Conservation (phyloP, 2,888 invertebrate genomes). For the Coronaproctus castanopsis region DNA sequence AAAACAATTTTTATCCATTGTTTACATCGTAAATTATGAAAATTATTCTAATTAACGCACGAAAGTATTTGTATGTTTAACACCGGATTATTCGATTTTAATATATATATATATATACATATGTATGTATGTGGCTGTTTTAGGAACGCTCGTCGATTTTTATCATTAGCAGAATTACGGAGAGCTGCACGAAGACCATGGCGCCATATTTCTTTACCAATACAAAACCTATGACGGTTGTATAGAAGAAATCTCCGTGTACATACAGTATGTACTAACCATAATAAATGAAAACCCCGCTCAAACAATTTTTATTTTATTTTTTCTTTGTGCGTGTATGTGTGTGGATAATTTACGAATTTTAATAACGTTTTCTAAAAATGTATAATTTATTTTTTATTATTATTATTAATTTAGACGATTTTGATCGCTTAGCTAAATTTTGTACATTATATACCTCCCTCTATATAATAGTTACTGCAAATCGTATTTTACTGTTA, state of each 20-base stretch:
- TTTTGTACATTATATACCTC: no score
- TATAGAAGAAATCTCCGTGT: no score
- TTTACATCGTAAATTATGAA: not conserved
- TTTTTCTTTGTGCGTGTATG: not conserved
- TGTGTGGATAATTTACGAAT: not conserved
- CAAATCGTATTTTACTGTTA: no score
- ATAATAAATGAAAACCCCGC: not conserved
- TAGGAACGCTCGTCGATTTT: slow-evolving; percentile 64
- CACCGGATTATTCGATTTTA: not conserved
- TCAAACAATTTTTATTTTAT: not conserved
- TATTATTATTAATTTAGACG: no score
- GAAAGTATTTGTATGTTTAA: slow-evolving; percentile 1
- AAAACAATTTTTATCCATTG: no score
- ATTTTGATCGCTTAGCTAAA: no score
- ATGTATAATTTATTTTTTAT: no score
- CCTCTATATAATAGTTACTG: no score
- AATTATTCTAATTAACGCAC: not conserved
- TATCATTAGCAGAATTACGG: slow-evolving; percentile 56
- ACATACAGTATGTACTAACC: no score
- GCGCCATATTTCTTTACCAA: slow-evolving; percentile 26
- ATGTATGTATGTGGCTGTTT: slow-evolving; percentile 17
- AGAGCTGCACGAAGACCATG: slow-evolving; percentile 72
- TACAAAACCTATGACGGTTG: no score
- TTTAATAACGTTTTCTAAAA: no score
- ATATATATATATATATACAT: not conserved